These are phyloP conservation scores for Glaucomys volans DNA, from an alignment of 2,113 vertebrate species.

Conservation along the genomic window DNA sequence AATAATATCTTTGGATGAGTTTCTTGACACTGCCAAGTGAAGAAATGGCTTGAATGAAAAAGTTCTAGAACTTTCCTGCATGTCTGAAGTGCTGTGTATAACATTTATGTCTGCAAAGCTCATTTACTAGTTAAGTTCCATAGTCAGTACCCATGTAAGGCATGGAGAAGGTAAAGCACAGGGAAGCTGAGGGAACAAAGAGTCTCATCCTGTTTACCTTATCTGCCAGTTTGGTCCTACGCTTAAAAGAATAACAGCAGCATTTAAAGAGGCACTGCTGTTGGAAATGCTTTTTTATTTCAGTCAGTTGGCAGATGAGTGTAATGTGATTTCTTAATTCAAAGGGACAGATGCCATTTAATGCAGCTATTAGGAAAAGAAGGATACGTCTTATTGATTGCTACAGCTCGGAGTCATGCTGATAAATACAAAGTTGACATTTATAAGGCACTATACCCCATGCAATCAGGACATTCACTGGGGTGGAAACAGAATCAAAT, in stretches of 20 bases:
- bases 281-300: constrained; percentile 45
- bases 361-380: constrained; percentile 51
- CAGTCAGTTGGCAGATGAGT: background rate
- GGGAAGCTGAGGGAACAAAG: background rate
- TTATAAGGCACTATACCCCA: constrained; percentile 13
- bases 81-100: background rate
- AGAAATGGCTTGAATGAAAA: constrained; percentile 14
- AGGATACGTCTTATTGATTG: constrained; percentile 9
- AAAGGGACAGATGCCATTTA: constrained; percentile 23
- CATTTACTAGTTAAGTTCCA: background rate
- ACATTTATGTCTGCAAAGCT: background rate
- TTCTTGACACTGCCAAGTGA: background rate
- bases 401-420: background rate
- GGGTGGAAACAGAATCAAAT: background rate
- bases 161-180: background rate
- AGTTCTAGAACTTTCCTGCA: background rate
- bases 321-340: constrained; percentile 41
- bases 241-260: background rate
- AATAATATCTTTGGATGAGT: background rate
- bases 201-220: background rate
- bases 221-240: background rate
- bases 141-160: background rate
- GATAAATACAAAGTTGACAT: constrained; percentile 27
- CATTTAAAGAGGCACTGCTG: constrained; percentile 19
- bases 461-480: background rate